Evolutionary conservation across 2,113 vertebrate species (phyloP).

Genomic region (Brevimyrus niger): DNA sequence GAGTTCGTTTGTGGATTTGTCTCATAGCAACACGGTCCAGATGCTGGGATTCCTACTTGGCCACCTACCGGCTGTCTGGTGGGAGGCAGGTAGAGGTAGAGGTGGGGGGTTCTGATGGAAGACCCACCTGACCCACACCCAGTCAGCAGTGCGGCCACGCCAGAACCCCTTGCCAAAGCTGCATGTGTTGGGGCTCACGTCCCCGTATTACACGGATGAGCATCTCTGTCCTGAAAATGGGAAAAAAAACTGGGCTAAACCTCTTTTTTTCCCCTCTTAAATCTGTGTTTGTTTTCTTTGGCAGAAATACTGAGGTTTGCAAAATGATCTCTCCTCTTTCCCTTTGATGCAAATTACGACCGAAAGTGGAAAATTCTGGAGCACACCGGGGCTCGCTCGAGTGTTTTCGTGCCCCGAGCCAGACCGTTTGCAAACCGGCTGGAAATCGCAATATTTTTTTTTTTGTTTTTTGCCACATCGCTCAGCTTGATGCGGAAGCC

Average conservation of each 20-base stretch:
- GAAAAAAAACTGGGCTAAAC: constrained; percentile 11
- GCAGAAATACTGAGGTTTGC: constrained; percentile 11
- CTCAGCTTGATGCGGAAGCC: neutral
- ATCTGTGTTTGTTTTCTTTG: constrained; percentile 25
- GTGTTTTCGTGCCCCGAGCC: neutral
- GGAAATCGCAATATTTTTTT: neutral
- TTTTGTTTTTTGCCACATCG: neutral
- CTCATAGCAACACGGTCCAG: neutral
- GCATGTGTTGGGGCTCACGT: neutral
- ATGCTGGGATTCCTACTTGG: neutral
- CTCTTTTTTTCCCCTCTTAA: constrained; percentile 22
- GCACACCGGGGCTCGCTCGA: neutral
- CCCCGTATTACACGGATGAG: neutral
- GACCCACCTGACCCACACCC: neutral
- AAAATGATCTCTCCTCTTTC: constrained; percentile 18
- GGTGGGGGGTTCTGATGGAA: neutral
- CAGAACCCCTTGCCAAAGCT: neutral
- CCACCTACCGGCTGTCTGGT: neutral
- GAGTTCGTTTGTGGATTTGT: neutral
- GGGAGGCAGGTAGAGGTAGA: neutral
- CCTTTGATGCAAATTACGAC: constrained; percentile 15
- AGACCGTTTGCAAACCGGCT: neutral
- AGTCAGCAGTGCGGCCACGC: neutral
- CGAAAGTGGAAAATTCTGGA: constrained; percentile 13
- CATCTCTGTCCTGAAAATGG: neutral